These are phyloP conservation scores for Automeris io DNA, from an alignment of 2,888 invertebrate genomes.

Conservation along the genomic window DNA sequence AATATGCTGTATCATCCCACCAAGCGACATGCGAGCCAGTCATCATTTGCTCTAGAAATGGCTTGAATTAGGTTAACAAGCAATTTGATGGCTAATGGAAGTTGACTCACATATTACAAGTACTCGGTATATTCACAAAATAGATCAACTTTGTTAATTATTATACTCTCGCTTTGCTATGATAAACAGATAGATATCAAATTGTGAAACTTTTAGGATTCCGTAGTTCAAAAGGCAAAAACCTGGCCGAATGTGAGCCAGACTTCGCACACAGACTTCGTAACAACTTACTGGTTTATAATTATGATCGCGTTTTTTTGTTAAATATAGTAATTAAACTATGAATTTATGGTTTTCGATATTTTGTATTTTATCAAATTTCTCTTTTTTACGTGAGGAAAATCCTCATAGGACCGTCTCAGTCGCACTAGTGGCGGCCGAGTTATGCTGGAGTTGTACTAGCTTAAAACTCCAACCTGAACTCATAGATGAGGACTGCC, in stretches of 20 bases:
- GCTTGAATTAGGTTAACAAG: slow-evolving; percentile 45
- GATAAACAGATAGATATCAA: too few species aligned
- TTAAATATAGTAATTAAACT: background rate
- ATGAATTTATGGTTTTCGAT: slow-evolving; percentile 6
- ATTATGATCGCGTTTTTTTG: background rate
- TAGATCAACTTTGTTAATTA: too few species aligned
- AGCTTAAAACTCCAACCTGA: too few species aligned
- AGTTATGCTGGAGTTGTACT: too few species aligned
- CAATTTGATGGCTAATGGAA: slow-evolving; percentile 27
- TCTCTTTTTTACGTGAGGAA: too few species aligned
- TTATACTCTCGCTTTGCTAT: too few species aligned
- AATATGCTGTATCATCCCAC: background rate
- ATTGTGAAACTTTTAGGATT: too few species aligned
- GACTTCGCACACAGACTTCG: background rate
- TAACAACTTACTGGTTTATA: background rate
- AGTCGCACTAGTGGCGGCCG: too few species aligned
- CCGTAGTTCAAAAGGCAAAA: background rate
- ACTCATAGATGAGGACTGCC: too few species aligned
- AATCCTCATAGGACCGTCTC: too few species aligned
- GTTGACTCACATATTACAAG: too few species aligned
- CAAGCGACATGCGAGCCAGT: slow-evolving; percentile 2
- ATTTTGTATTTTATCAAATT: slow-evolving; percentile 18
- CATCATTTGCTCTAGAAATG: slow-evolving; percentile 15
- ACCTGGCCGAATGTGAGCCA: background rate
- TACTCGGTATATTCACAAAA: too few species aligned